Conservation (phyloP, 2,888 invertebrate species). For the Drosophila austrosaltans region DNA sequence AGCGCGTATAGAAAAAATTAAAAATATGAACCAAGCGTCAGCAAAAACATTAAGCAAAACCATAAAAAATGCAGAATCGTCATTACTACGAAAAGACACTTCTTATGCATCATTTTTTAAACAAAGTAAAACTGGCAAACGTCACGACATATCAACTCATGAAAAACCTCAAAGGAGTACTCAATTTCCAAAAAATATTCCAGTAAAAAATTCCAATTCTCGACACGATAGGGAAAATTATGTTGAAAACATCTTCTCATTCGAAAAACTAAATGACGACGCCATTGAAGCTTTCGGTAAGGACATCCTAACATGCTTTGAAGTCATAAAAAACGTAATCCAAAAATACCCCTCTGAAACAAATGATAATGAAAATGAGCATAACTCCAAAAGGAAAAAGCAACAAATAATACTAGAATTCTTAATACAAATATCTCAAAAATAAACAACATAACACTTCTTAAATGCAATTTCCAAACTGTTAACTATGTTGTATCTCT, state of each 20-base stretch:
- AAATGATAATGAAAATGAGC: neutral
- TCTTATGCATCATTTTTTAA: too few species aligned
- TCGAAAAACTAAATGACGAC: neutral
- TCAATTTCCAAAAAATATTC: too few species aligned
- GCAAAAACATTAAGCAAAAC: too few species aligned
- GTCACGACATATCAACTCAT: too few species aligned
- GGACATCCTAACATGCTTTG: neutral
- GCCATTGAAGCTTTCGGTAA: constrained; percentile 7
- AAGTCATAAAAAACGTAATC: neutral
- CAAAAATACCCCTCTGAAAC: neutral
- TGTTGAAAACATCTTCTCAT: neutral
- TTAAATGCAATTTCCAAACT: constrained; percentile 12
- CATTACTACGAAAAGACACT: too few species aligned
- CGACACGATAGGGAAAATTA: too few species aligned
- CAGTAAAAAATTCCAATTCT: too few species aligned
- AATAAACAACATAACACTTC: neutral
- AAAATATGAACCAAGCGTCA: too few species aligned
- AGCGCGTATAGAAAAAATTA: too few species aligned
- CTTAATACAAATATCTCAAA: neutral
- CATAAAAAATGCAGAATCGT: too few species aligned
- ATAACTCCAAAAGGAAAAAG: neutral
- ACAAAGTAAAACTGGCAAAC: too few species aligned
- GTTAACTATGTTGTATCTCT: constrained; percentile 8
- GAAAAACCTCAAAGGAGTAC: too few species aligned
- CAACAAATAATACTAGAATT: neutral